Evolutionary conservation across 1,140 invertebrate genomes (phyloP).

Genomic region (Chironomus striatipennis): DNA sequence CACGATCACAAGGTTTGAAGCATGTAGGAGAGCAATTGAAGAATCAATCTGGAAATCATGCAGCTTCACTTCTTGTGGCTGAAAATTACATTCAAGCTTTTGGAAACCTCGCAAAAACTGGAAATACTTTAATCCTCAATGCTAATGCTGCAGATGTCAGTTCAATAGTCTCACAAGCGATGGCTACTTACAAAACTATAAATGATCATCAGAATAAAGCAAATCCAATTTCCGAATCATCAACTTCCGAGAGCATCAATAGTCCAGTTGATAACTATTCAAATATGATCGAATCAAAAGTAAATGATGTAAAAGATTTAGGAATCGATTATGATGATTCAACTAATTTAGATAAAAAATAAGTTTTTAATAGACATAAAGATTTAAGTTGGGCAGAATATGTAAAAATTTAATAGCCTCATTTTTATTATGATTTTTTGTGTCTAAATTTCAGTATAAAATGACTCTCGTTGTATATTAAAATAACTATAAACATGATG

Average conservation of each 20-base stretch:
- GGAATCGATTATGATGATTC: no score
- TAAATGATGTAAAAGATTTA: no score
- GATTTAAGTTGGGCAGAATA: no score
- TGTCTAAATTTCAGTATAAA: conserved; percentile 13
- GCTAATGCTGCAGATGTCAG: conserved; percentile 81
- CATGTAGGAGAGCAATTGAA: conserved; percentile 61
- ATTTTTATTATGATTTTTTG: neutral
- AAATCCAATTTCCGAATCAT: neutral
- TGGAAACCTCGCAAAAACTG: conserved; percentile 82
- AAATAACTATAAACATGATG: neutral
- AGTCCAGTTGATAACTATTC: no score
- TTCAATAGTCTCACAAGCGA: conserved; percentile 73
- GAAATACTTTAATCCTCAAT: conserved; percentile 92
- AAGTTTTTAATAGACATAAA: no score
- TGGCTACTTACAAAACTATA: conserved; percentile 35
- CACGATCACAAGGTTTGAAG: conserved; percentile 67
- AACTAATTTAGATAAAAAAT: no score
- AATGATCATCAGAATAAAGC: neutral
- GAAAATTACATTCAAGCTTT: conserved; percentile 95
- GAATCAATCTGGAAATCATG: conserved; percentile 61
- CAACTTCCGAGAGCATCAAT: no score
- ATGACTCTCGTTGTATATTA: neutral
- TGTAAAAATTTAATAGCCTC: no score
- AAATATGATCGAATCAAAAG: no score
- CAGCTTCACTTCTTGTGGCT: conserved; percentile 84